Evolutionary conservation across 1,140 invertebrate genomes (phyloP), one percentile per base, ranked within the genome.

Genomic region (Diabrotica undecimpunctata): DNA sequence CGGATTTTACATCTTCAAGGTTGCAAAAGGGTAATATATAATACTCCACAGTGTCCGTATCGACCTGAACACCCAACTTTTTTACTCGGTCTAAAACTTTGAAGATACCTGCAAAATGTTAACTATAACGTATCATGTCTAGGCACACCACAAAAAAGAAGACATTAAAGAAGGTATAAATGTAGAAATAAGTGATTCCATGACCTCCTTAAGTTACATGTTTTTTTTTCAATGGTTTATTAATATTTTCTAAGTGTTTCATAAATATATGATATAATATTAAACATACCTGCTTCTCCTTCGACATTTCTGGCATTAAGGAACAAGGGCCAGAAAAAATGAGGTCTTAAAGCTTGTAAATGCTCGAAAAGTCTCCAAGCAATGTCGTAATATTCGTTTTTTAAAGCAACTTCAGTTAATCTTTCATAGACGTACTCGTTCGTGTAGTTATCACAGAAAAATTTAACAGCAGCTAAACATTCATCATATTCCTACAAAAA

Each of bases 1-100:
- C 68, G 13, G 75, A 72, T 67, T 80, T 70, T 0, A 82, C 78
- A 61, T 84, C 78, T 0, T 70, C 75, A 13, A 82, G 77, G 66
- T 82, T 81, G 41, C 85, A 79, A 62, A 79, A 77, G 0, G 83
- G 84, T 8, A 85, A 65, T 5, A 82, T 72, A 69, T 83, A 86
- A n/a, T 79, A 61, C 56, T 79, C 66, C 13, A 86, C 75, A 0
- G 85, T 86, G 7, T 83, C 82, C 36, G 75, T 74, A 70, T 87
- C 83, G 0, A 81, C 72, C 46, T 77, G 75, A 0, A 86, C 79
- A 10, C 81, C 75, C 73, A 83, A 78, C 10, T 77, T 51, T 5
- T 79, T 59, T 82, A 85, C 86, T 57, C 77, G 79, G 54, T 78
- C 66, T 11, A 87, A 41, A 0, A 82, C 77, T 25, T 80, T 76